Conservation (phyloP, 2,113 vertebrate genomes). For the Chaetorhynchus papuensis region DNA sequence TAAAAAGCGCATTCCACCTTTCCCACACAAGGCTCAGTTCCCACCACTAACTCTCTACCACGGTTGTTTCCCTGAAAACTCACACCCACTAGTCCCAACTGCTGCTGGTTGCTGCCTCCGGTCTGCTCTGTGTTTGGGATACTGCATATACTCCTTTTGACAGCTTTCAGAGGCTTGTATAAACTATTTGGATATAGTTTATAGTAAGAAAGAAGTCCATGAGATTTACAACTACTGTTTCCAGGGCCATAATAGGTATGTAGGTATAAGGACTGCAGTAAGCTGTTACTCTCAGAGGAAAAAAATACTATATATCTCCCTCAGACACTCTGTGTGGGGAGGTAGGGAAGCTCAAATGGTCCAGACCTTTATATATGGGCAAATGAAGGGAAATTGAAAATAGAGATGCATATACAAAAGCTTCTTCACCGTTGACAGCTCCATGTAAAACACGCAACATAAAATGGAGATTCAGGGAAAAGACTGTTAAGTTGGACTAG, state of each 20-base stretch:
- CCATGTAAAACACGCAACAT: background rate
- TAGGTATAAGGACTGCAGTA: background rate
- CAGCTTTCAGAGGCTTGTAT: conserved; percentile 22
- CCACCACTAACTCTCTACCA: background rate
- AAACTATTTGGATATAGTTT: conserved; percentile 42
- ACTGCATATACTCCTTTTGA: conserved; percentile 34
- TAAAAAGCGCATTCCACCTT: background rate
- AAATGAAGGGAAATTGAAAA: background rate
- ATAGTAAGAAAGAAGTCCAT: background rate
- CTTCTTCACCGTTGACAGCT: background rate
- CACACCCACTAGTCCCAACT: background rate
- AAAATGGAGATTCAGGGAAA: background rate
- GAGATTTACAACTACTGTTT: conserved; percentile 61
- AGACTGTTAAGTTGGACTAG: background rate
- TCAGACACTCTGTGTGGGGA: background rate
- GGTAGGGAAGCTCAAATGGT: background rate
- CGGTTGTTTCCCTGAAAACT: background rate
- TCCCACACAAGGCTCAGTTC: background rate
- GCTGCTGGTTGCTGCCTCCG: fast-evolving
- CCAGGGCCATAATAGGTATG: conserved; percentile 53
- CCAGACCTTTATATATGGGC: background rate
- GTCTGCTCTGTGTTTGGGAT: background rate
- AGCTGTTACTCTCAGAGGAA: background rate
- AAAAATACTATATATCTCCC: background rate
- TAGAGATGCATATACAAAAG: background rate